These are phyloP conservation scores for Rotaria macrura DNA, from an alignment of 2,888 invertebrate genomes.

Conservation along the genomic window DNA sequence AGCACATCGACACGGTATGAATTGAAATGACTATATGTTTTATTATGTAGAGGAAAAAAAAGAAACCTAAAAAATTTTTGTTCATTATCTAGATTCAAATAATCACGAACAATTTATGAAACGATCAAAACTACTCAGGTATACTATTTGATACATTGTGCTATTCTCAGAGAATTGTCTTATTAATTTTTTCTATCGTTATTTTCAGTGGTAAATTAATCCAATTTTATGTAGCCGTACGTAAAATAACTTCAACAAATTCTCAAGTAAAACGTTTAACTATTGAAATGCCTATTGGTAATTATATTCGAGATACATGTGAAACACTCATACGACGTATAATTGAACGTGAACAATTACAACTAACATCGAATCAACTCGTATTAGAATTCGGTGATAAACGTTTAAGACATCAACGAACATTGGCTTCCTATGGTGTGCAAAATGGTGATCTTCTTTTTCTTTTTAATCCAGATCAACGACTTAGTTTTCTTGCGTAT, in stretches of 20 bases:
- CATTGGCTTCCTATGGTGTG: background rate
- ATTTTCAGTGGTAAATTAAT: background rate
- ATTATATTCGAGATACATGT: background rate
- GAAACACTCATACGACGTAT: background rate
- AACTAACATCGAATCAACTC: background rate
- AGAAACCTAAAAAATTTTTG: background rate
- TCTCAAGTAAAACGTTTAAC: constrained; percentile 14
- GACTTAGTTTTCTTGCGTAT: constrained; percentile 10
- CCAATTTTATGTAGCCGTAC: background rate
- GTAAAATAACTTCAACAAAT: background rate
- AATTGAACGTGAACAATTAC: background rate
- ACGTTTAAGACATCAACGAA: background rate
- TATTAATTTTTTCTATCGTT: background rate
- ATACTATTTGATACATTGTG: background rate
- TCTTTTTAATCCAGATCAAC: background rate
- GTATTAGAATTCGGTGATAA: background rate
- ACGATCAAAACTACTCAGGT: background rate
- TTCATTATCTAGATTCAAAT: background rate
- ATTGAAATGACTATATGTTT: background rate
- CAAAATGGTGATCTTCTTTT: background rate
- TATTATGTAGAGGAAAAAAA: no score
- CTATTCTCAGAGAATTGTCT: background rate
- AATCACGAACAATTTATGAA: background rate
- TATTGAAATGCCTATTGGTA: background rate
- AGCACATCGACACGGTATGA: background rate